phyloP scores from a whole-genome alignment of 1,140 invertebrate genomes.

The Linepithema humile region DNA sequence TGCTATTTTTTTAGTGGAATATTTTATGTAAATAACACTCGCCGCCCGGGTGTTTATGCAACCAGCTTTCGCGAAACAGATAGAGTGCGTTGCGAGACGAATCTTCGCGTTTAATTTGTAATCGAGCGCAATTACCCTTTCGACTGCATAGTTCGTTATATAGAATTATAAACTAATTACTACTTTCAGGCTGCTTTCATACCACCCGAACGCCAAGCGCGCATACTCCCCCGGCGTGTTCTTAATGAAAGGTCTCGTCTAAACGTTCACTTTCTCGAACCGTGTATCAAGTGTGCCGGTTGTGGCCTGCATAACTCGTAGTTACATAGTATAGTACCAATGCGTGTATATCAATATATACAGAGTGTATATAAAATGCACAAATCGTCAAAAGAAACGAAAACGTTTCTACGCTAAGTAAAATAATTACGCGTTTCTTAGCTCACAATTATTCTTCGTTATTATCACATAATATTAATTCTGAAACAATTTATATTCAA shows the following conservation, averaged over 20 bases:
- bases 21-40: too few relatives aligned
- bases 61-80: not conserved
- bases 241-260: constrained; percentile 45
- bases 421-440: constrained; percentile 12
- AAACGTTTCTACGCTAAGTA: not conserved
- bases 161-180: constrained; percentile 36
- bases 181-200: constrained; percentile 1
- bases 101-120: constrained; percentile 34
- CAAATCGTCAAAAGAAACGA: not conserved
- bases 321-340: not conserved
- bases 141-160: constrained; percentile 20
- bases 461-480: too few relatives aligned
- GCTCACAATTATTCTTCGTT: constrained; percentile 7
- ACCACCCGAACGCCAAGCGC: not conserved
- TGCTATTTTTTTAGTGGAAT: too few relatives aligned
- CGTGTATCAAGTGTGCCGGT: constrained; percentile 18
- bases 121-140: constrained; percentile 47
- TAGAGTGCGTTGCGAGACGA: not conserved
- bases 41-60: not conserved
- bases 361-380: not conserved
- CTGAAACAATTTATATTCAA: too few relatives aligned
- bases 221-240: not conserved
- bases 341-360: too few relatives aligned
- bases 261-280: constrained; percentile 56
- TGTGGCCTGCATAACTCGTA: constrained; percentile 1